Conservation (phyloP, 2,113 vertebrate genomes). For the Nibea coibor region DNA sequence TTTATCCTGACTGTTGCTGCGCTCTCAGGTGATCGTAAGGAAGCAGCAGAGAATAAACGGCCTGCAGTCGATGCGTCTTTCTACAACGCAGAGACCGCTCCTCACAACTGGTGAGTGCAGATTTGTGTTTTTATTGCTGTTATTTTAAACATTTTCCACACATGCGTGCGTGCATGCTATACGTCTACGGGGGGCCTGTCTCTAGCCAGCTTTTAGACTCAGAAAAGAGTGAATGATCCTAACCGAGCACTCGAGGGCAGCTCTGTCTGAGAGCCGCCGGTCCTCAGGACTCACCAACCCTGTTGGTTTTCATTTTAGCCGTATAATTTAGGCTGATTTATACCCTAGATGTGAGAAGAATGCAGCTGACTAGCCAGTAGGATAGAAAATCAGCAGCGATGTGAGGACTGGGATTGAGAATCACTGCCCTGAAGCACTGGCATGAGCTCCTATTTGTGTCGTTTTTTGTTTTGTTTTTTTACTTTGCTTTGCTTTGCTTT, state of each 20-base stretch:
- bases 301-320: constrained; percentile 30
- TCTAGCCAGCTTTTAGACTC: neutral
- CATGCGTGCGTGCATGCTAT: neutral
- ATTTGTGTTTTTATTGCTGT: neutral
- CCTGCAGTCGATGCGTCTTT: constrained; percentile 66
- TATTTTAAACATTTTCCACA: neutral
- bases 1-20: constrained; percentile 61
- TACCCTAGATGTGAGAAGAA: constrained; percentile 12
- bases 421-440: constrained; percentile 13
- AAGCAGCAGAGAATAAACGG: constrained; percentile 74
- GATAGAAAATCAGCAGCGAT: constrained; percentile 1
- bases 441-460: neutral
- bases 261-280: constrained; percentile 2
- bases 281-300: neutral
- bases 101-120: constrained; percentile 74
- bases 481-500: neutral
- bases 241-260: constrained; percentile 3
- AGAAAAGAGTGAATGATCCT: constrained; percentile 19
- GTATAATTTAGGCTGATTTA: constrained; percentile 12
- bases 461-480: neutral
- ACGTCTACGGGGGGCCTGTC: neutral
- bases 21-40: constrained; percentile 81
- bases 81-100: constrained; percentile 66
- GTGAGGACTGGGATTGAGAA: constrained; percentile 14
- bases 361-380: constrained; percentile 1